Conservation (phyloP, 2,888 invertebrate species). For the Cyclophora punctaria region DNA sequence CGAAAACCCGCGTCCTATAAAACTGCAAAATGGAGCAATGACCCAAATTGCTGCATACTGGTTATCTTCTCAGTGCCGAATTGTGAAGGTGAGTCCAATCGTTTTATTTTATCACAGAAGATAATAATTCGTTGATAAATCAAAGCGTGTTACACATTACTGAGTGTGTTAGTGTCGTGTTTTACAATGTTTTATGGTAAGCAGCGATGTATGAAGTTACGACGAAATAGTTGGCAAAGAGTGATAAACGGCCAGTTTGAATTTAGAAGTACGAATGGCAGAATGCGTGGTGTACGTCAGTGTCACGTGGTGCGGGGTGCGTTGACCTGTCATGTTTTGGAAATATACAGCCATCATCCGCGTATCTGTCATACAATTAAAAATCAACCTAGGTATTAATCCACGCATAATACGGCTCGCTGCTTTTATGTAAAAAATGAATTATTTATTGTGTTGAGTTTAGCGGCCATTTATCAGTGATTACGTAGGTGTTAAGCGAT, state of each 20-base stretch:
- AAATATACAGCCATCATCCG: conserved; percentile 43
- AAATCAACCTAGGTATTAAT: conserved; percentile 36
- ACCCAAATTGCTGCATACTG: conserved; percentile 52
- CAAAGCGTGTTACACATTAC: conserved; percentile 23
- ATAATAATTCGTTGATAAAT: conserved; percentile 3
- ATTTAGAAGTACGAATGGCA: conserved; percentile 39
- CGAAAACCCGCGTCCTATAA: conserved; percentile 36
- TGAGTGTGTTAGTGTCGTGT: conserved; percentile 10
- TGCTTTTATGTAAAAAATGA: conserved; percentile 25
- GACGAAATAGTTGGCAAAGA: conserved; percentile 19
- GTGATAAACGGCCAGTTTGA: conserved; percentile 32
- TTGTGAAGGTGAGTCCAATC: conserved; percentile 23
- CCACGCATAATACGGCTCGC: conserved; percentile 27
- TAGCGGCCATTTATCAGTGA: conserved; percentile 30
- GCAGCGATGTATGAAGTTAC: conserved; percentile 31
- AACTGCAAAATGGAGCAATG: conserved; percentile 39
- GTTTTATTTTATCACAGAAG: no score
- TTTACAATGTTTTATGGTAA: conserved; percentile 13
- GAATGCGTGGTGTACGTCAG: conserved; percentile 47
- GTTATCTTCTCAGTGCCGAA: conserved; percentile 46
- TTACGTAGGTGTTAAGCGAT: conserved; percentile 33
- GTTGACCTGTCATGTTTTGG: conserved; percentile 69
- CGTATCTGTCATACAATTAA: conserved; percentile 38
- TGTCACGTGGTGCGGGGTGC: conserved; percentile 61
- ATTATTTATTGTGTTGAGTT: conserved; percentile 37